These are phyloP conservation scores for Drosophila yooni DNA, from an alignment of 2,888 invertebrate species.

Conservation along the genomic window DNA sequence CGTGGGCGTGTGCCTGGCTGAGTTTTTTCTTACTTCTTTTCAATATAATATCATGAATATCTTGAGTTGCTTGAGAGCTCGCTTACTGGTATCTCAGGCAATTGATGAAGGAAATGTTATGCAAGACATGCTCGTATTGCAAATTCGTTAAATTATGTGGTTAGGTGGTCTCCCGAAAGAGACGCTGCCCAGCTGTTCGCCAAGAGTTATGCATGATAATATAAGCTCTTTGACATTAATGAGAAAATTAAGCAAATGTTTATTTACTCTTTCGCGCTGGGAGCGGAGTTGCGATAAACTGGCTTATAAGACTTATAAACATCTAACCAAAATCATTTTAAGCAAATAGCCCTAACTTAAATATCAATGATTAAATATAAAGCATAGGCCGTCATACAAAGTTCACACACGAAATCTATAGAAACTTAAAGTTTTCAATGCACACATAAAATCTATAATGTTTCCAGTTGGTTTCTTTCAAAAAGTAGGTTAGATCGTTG, in stretches of 20 bases:
- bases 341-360: no score
- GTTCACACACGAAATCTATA: neutral
- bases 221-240: conserved; percentile 45
- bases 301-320: neutral
- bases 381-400: neutral
- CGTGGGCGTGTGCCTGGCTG: conserved; percentile 70
- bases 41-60: conserved; percentile 42
- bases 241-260: conserved; percentile 32
- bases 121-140: conserved; percentile 76
- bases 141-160: conserved; percentile 63
- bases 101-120: conserved; percentile 74
- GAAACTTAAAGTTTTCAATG: conserved; percentile 4
- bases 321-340: neutral
- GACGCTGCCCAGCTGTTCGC: conserved; percentile 20
- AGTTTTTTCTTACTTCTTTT: conserved; percentile 7
- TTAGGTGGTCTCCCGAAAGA: conserved; percentile 45
- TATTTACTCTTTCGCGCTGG: neutral
- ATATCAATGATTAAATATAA: neutral
- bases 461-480: conserved; percentile 18
- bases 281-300: neutral
- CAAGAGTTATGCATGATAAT: conserved; percentile 22
- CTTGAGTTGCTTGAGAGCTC: conserved; percentile 37
- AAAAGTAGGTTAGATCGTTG: conserved; percentile 59
- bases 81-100: conserved; percentile 22
- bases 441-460: conserved; percentile 7